These are phyloP conservation scores for Sarcophilus harrisii DNA, from an alignment of 2,797 vertebrate genomes.

Conservation along the genomic window DNA sequence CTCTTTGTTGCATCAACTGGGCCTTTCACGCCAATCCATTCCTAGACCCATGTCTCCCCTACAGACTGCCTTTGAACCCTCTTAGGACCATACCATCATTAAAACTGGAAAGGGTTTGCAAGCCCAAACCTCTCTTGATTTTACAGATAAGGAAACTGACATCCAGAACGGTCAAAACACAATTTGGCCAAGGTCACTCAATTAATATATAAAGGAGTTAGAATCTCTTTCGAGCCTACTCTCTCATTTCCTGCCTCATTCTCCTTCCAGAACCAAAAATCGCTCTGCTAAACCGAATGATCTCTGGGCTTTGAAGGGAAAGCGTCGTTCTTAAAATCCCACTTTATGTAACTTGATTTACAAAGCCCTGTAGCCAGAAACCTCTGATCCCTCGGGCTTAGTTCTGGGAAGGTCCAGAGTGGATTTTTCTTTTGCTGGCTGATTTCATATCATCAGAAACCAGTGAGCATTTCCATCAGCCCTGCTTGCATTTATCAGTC, in stretches of 20 bases:
- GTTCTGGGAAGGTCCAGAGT: neutral
- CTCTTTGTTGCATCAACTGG: neutral
- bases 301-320: neutral
- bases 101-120: neutral
- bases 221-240: neutral
- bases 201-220: neutral
- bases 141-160: neutral
- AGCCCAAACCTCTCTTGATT: neutral
- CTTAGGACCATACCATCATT: neutral
- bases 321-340: neutral
- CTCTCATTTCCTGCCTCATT: neutral
- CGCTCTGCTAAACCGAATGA: neutral
- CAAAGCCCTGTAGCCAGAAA: neutral
- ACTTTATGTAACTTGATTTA: conserved; percentile 5
- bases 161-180: neutral
- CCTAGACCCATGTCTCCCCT: neutral
- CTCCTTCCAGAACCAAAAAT: neutral
- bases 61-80: neutral
- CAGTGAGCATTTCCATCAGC: neutral
- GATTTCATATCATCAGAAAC: neutral
- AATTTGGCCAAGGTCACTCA: neutral
- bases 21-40: neutral
- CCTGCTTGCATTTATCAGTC: neutral
- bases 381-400: neutral
- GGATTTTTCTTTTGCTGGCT: neutral